Evolutionary conservation across 1,140 invertebrate genomes (phyloP).

Genomic region (Drosophila kurseongensis): DNA sequence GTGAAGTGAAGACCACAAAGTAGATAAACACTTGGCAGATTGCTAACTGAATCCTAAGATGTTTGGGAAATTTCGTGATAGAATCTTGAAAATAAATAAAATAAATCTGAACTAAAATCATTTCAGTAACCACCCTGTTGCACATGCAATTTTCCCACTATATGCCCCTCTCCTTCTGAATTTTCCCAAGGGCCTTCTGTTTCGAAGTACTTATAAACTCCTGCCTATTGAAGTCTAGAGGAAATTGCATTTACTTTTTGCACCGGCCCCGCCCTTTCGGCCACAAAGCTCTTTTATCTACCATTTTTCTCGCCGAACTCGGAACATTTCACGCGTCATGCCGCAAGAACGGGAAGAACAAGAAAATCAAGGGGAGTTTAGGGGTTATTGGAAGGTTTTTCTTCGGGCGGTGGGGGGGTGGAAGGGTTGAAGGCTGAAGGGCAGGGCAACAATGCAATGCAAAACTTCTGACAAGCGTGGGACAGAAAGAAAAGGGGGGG

Average conservation of each 20-base stretch:
- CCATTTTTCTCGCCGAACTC: conserved; percentile 68
- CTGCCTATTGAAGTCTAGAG: conserved; percentile 72
- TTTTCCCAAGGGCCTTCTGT: conserved; percentile 25
- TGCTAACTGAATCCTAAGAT: neutral
- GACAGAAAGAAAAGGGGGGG: conserved; percentile 10
- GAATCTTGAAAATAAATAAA: neutral
- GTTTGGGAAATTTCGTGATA: neutral
- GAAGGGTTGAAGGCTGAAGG: conserved; percentile 40
- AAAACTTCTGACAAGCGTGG: conserved; percentile 74
- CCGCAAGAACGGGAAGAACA: conserved; percentile 39
- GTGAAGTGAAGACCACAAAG: neutral
- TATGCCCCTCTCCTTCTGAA: neutral
- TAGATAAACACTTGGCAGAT: neutral
- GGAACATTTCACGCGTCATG: conserved; percentile 74
- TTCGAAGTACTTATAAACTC: conserved; percentile 60
- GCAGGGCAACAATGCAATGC: conserved; percentile 52
- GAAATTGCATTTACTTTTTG: conserved; percentile 67
- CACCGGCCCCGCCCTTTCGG: neutral
- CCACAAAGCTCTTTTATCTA: conserved; percentile 33
- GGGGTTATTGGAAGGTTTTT: neutral
- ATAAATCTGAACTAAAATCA: neutral
- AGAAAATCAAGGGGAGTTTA: neutral
- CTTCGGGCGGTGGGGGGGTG: neutral
- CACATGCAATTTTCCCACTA: neutral
- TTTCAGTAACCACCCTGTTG: neutral